These are phyloP conservation scores for Eubucco bourcierii DNA, from an alignment of 2,113 vertebrate species.

Conservation along the genomic window DNA sequence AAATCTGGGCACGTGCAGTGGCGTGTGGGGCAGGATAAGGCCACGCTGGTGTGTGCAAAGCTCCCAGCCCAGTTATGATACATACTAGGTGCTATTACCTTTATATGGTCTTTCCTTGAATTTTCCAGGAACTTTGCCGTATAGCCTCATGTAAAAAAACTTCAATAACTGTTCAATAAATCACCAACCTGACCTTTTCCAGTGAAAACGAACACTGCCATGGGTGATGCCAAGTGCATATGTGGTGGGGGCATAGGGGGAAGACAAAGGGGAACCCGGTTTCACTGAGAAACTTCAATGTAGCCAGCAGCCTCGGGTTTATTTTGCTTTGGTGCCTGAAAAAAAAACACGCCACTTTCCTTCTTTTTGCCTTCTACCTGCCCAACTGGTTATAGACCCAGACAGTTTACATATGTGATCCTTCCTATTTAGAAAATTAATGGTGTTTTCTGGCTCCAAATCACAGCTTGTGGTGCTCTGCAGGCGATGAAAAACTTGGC, in stretches of 20 bases:
- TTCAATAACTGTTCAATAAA: conserved; percentile 77
- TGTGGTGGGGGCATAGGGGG: background rate
- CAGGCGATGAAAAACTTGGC: conserved; percentile 91
- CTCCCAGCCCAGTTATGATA: rapidly evolving
- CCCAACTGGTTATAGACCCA: conserved; percentile 86
- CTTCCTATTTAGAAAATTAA: conserved; percentile 96
- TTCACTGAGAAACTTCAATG: conserved; percentile 4
- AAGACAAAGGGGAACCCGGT: background rate
- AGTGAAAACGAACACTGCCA: conserved; percentile 42
- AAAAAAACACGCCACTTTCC: conserved; percentile 37
- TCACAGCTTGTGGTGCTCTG: conserved; percentile 94
- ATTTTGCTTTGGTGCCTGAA: conserved; percentile 55
- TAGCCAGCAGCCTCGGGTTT: conserved; percentile 43
- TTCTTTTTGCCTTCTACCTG: conserved; percentile 82
- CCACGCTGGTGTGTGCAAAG: rapidly evolving
- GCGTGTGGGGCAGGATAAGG: rapidly evolving
- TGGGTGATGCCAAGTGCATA: conserved; percentile 20
- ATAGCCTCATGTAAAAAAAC: conserved; percentile 62
- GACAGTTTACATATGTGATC: conserved; percentile 97
- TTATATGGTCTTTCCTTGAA: background rate
- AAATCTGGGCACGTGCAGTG: rapidly evolving
- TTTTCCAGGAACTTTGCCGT: conserved; percentile 57
- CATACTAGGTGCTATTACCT: rapidly evolving
- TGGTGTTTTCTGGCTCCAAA: conserved; percentile 94
- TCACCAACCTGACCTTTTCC: conserved; percentile 75